Evolutionary conservation across 2,888 invertebrate species (phyloP), one percentile per base, ranked within the genome.

Genomic region (Lordiphosa fenestrarum): DNA sequence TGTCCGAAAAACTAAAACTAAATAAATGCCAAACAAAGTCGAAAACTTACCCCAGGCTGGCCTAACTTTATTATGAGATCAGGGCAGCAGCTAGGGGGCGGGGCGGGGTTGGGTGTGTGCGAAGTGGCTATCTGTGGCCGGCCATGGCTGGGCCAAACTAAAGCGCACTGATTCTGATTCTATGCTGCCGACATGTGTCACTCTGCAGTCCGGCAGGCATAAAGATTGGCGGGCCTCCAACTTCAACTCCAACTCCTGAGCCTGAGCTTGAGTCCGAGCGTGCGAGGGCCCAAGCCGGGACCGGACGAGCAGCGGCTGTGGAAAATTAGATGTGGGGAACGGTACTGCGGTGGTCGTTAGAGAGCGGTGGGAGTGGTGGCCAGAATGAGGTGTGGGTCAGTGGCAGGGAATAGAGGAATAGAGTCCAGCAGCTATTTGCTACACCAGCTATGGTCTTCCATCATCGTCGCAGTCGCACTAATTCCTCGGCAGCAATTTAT

Each of bases 121-220:
- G 70, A 60, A 60, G 65, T 70, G 55, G 53, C 73, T 83, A 74
- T 78, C 85, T 80, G 84, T 41, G 65, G 61, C 61, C 62, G 52
- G 65, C 78, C 77, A 76, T 63, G 49, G 78, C 83, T 80, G 62
- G 59, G 69, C 71, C 60, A 73, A 64, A 82, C 61, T 83, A 70
- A 70, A 84, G 65, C 82, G 84, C 68, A 75, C 73, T 76, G 78
- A 85, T 80, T 85, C 70, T 65, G 77, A 80, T 80, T 85, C 83
- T 66, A 73, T 87, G 88, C 76, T 86, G 85, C 86, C 88, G 86
- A 88, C 88, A 86, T 86, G 88, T 86, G 86, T 88, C 86, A 86
- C 85, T 86, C 87, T 82, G 75, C 84, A 75, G 71, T 75, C 84
- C 73, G 73, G 71, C 77, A 69, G 81, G 75, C 83, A 86, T 84